phyloP scores from a whole-genome alignment of 2,888 invertebrate genomes.

The Neoascia interrupta region DNA sequence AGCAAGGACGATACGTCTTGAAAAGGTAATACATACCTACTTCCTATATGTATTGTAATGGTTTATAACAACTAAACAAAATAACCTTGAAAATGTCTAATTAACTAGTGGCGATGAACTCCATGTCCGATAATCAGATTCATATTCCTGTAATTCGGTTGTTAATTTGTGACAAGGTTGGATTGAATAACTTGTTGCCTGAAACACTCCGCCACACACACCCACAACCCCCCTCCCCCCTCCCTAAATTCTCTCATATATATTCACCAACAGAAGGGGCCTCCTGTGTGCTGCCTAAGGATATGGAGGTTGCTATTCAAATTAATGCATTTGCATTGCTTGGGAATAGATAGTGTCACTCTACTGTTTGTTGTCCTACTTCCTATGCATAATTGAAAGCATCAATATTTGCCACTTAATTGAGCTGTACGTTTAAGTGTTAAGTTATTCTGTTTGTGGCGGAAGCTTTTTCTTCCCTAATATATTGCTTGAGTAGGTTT shows the following conservation, averaged over 20 bases:
- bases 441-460: too few species aligned
- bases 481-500: not conserved
- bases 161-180: conserved; percentile 35
- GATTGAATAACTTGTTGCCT: too few species aligned
- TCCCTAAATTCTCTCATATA: conserved; percentile 51
- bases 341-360: conserved; percentile 67
- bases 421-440: conserved; percentile 30
- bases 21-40: conserved; percentile 78
- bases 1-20: conserved; percentile 80
- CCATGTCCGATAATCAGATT: conserved; percentile 50
- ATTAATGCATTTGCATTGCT: conserved; percentile 68
- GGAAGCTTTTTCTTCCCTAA: too few species aligned
- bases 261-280: conserved; percentile 49
- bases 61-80: not conserved
- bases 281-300: conserved; percentile 18
- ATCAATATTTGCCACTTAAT: conserved; percentile 68
- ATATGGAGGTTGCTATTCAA: conserved; percentile 52
- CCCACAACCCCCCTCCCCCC: not conserved
- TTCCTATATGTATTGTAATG: too few species aligned
- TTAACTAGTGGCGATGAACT: conserved; percentile 63
- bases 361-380: conserved; percentile 54
- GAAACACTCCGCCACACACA: not conserved
- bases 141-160: conserved; percentile 46
- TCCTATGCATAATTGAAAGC: conserved; percentile 68
- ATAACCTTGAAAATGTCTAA: conserved; percentile 52